Conservation (phyloP, 1,140 invertebrate genomes). For the Euglossa dilemma region DNA sequence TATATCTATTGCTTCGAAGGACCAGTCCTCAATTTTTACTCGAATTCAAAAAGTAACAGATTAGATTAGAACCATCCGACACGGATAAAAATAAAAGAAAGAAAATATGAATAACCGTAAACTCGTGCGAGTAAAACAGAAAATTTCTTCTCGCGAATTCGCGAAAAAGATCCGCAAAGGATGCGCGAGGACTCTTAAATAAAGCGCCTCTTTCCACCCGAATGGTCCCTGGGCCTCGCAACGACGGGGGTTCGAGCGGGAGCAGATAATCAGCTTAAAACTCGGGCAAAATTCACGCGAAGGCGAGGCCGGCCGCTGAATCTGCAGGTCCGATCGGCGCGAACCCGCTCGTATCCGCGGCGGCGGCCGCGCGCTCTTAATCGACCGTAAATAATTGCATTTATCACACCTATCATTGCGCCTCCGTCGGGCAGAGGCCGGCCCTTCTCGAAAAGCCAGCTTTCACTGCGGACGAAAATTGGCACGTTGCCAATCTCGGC, state of each 20-base stretch:
- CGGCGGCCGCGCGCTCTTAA: constrained; percentile 76
- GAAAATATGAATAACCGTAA: too few species aligned
- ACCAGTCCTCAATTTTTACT: too few species aligned
- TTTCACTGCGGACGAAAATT: constrained; percentile 77
- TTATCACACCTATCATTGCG: constrained; percentile 82
- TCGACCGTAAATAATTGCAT: constrained; percentile 83
- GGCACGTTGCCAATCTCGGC: constrained; percentile 73
- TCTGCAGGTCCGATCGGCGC: constrained; percentile 73
- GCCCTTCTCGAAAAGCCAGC: constrained; percentile 70
- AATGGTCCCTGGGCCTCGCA: constrained; percentile 59
- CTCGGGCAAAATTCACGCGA: constrained; percentile 71
- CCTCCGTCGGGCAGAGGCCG: constrained; percentile 57
- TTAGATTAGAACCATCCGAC: too few species aligned
- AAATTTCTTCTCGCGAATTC: too few species aligned
- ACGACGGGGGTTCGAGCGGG: constrained; percentile 53
- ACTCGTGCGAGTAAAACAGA: too few species aligned
- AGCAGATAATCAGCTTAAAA: constrained; percentile 80
- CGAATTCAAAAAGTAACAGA: too few species aligned
- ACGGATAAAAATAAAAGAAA: too few species aligned
- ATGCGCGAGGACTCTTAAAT: not conserved
- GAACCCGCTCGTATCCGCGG: constrained; percentile 52
- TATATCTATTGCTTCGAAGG: too few species aligned
- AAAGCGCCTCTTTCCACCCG: not conserved
- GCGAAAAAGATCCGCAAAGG: not conserved
- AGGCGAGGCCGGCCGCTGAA: constrained; percentile 59